phyloP scores from a whole-genome alignment of 2,797 vertebrate genomes.

The Sebastolobus alascanus region DNA sequence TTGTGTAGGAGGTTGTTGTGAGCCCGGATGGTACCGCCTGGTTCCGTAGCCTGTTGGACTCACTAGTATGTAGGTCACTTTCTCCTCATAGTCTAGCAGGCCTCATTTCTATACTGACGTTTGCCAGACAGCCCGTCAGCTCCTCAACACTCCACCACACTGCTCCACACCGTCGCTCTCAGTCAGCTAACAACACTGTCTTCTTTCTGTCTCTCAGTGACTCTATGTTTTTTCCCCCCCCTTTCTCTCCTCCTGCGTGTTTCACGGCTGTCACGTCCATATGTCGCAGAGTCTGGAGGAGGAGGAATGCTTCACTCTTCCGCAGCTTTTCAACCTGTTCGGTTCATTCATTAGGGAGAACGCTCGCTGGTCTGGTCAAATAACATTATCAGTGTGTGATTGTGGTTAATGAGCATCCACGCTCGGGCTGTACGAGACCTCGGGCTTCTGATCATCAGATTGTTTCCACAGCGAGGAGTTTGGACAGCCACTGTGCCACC shows the following conservation, averaged over 20 bases:
- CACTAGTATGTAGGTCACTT: slow-evolving; percentile 65
- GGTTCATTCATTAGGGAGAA: slow-evolving; percentile 58
- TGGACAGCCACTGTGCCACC: slow-evolving; percentile 56
- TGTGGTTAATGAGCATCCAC: slow-evolving; percentile 65
- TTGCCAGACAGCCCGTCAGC: slow-evolving; percentile 64
- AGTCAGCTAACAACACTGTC: slow-evolving; percentile 66
- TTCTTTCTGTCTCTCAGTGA: slow-evolving; percentile 52
- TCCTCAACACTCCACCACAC: slow-evolving; percentile 65
- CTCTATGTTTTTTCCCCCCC: not conserved
- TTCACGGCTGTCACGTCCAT: slow-evolving; percentile 78
- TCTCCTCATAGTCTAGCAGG: slow-evolving; percentile 47
- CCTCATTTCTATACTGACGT: slow-evolving; percentile 53
- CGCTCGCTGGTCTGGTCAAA: slow-evolving; percentile 38
- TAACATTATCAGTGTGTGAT: slow-evolving; percentile 45
- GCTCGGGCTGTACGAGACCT: slow-evolving; percentile 40
- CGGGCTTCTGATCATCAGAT: slow-evolving; percentile 64
- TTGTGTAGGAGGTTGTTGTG: slow-evolving; percentile 26
- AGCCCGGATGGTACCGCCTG: slow-evolving; percentile 36
- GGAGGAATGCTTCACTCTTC: slow-evolving; percentile 55
- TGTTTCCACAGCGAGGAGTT: slow-evolving; percentile 75
- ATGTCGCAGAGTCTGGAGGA: slow-evolving; percentile 65
- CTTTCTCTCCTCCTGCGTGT: slow-evolving; percentile 51
- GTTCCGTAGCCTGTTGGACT: slow-evolving; percentile 28
- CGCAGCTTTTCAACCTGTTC: slow-evolving; percentile 56
- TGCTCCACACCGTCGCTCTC: slow-evolving; percentile 65